These are phyloP conservation scores for Eupithecia centaureata DNA, from an alignment of 2,888 invertebrate species.

Conservation along the genomic window DNA sequence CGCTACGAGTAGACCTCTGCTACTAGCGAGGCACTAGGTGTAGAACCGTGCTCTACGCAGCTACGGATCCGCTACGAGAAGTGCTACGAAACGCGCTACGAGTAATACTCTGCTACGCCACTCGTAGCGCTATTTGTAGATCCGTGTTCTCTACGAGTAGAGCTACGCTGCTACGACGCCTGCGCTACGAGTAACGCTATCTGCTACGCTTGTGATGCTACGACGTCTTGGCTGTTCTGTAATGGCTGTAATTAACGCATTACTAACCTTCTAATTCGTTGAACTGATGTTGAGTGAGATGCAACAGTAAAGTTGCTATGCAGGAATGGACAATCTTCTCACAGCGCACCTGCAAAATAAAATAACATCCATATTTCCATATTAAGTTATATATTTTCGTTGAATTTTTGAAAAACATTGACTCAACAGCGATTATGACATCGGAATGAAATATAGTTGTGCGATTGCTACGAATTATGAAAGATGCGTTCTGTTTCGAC, in stretches of 20 bases:
- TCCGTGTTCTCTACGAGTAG: no score
- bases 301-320: constrained; percentile 91
- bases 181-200: background rate
- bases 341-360: constrained; percentile 81
- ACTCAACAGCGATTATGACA: no score
- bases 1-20: background rate
- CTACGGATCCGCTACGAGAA: background rate
- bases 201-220: background rate
- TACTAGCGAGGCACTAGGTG: background rate
- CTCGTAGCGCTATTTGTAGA: background rate
- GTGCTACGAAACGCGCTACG: background rate
- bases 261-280: constrained; percentile 91
- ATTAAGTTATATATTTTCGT: no score
- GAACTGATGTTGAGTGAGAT: constrained; percentile 92
- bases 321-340: constrained; percentile 92
- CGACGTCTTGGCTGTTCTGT: background rate
- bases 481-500: background rate
- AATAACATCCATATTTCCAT: no score
- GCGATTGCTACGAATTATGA: background rate
- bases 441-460: background rate
- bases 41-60: background rate
- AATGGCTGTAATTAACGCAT: background rate
- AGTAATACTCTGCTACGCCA: background rate
- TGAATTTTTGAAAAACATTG: no score
- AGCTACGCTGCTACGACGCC: constrained; percentile 12